These are phyloP conservation scores for Trigoniulus corallinus DNA, from an alignment of 1,140 invertebrate species.

Conservation along the genomic window DNA sequence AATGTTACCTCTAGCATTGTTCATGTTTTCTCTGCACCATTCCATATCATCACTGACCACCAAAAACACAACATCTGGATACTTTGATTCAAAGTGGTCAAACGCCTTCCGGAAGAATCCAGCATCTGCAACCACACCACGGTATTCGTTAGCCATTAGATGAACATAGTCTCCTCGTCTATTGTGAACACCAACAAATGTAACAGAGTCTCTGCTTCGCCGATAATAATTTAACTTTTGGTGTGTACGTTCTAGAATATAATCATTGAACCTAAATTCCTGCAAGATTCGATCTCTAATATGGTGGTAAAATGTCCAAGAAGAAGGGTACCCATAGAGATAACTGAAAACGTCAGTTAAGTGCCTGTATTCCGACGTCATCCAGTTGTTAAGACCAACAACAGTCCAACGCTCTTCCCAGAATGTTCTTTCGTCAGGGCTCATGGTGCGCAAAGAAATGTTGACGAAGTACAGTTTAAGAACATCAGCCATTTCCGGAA, in stretches of 20 bases:
- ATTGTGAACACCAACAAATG: slow-evolving; percentile 39
- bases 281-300: not conserved
- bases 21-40: slow-evolving; percentile 32
- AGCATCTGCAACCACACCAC: slow-evolving; percentile 30
- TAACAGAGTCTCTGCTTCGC: not conserved
- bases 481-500: not conserved
- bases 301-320: slow-evolving; percentile 8
- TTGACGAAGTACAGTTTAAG: slow-evolving; percentile 4
- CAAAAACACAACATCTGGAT: slow-evolving; percentile 31
- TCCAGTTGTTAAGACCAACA: not conserved
- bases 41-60: slow-evolving; percentile 41
- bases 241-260: not conserved
- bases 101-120: slow-evolving; percentile 37
- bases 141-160: slow-evolving; percentile 34
- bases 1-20: slow-evolving; percentile 22
- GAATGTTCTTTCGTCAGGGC: not conserved
- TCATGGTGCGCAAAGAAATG: not conserved
- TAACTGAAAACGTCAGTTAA: not conserved
- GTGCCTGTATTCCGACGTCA: not conserved
- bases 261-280: not conserved
- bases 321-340: not conserved
- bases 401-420: not conserved
- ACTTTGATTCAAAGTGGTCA: slow-evolving; percentile 35
- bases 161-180: slow-evolving; percentile 39
- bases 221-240: not conserved